phyloP scores from a whole-genome alignment of 2,113 vertebrate genomes.

The Sander lucioperca region DNA sequence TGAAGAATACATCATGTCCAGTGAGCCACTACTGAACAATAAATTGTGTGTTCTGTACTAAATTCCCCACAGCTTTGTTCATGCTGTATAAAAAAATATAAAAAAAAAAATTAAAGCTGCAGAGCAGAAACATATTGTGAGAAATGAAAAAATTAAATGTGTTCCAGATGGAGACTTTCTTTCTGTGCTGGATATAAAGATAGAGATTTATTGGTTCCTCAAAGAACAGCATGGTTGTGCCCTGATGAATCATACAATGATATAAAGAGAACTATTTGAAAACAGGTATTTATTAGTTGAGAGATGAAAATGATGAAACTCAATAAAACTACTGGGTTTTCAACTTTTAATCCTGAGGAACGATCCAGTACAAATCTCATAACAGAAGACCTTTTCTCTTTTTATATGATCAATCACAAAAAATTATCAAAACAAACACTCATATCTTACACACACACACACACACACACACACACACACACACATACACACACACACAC shows the following conservation, averaged over 20 bases:
- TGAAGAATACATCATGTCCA: slow-evolving; percentile 8
- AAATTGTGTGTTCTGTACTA: not conserved
- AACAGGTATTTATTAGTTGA: not conserved
- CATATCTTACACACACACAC: not conserved
- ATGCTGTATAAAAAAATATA: not conserved
- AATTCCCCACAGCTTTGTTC: slow-evolving; percentile 13
- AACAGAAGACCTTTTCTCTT: not conserved
- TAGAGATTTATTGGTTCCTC: not conserved
- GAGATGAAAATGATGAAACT: not conserved
- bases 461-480: too few relatives aligned
- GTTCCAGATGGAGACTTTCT: not conserved
- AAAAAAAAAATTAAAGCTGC: slow-evolving; percentile 11
- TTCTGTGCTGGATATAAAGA: not conserved
- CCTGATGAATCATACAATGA: not conserved
- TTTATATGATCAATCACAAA: not conserved
- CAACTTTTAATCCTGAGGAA: not conserved
- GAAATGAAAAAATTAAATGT: not conserved
- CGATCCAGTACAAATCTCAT: not conserved
- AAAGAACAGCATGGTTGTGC: not conserved
- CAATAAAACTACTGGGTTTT: not conserved
- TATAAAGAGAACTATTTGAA: not conserved
- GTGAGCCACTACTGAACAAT: slow-evolving; percentile 3
- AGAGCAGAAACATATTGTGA: not conserved
- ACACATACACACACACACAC: too few relatives aligned
- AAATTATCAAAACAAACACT: not conserved